Conservation (phyloP, 2,797 vertebrate genomes). For the Falco cherrug region DNA sequence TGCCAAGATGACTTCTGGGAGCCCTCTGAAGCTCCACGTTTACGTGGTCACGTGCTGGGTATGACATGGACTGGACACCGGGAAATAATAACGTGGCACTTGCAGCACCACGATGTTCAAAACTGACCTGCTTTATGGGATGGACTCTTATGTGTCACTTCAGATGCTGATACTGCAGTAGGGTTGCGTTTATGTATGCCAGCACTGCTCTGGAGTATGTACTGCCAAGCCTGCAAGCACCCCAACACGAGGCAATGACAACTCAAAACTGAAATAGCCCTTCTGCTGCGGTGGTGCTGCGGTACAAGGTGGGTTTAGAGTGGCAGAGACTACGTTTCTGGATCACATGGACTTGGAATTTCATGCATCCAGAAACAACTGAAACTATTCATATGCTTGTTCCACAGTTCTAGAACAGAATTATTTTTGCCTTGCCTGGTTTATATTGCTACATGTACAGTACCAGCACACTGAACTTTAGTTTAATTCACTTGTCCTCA, state of each 20-base stretch:
- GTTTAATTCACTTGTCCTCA: constrained; percentile 40
- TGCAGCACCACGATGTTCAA: fast-evolving
- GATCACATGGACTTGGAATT: not conserved
- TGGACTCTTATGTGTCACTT: not conserved
- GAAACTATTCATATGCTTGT: not conserved
- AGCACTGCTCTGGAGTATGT: not conserved
- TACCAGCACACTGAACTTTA: not conserved
- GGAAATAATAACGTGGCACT: not conserved
- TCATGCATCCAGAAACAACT: not conserved
- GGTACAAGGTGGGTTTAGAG: not conserved
- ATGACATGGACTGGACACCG: fast-evolving
- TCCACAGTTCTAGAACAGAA: not conserved
- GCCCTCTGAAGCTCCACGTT: not conserved
- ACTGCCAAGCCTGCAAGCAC: not conserved
- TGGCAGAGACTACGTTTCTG: not conserved
- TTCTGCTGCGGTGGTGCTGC: not conserved
- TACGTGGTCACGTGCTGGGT: not conserved
- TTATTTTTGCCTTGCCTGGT: constrained; percentile 15
- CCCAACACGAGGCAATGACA: not conserved
- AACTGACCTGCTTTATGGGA: not conserved
- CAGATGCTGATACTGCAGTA: not conserved
- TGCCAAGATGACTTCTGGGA: not conserved
- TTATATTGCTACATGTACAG: not conserved
- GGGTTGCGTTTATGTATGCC: not conserved
- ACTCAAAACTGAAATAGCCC: not conserved